Base-by-base conservation (phyloP, 23 tunicate genomes). In the Halocynthia aurantium region DNA sequence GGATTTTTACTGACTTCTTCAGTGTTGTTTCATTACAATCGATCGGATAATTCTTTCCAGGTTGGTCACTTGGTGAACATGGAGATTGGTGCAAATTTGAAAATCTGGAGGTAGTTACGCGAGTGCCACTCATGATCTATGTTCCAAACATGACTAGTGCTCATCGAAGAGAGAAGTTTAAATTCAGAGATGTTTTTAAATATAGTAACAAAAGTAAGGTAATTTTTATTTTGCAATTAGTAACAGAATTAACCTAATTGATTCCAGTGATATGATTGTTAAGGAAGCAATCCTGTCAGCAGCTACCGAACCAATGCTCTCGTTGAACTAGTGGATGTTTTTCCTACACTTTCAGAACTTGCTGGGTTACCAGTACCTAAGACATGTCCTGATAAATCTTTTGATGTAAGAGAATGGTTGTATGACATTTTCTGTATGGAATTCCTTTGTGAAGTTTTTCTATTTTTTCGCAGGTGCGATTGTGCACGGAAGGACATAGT, bases 31-130 rank as follows among this genome's bases (percentile, higher is more conserved):
- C 4, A 31, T 31, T 31, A 31, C 44, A 31, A 31, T 31, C 44
- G 44, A 31, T 1, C 4, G 44, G 44, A 31, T 31, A 31, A 31
- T 31, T 31, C 44, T 51, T 77, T 77, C 7, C 72, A 88, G 95
- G 97, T 57, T 91, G 97, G 97, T 87, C 93, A 67, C 77, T 91
- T 57, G 97, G 97, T 8, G 97, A 91, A 21, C 97, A 91, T 57
- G 97, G 91, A 7, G 97, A 91, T 20, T 91, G 90, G 82, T 81
- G 91, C 61, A 91, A 91, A 67, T 91, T 63, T 67, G 97, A 91
- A 77, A 91, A 91, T 65, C 78, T 91, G 44, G 97, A 91, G 85
- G 84, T 81, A 8, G 91, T 91, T 18, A 91, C 97, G 0, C 71
- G 87, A 9, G 80, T 91, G 6, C 97, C 97, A 10, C 55, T 91